Conservation (phyloP, 2,113 vertebrate species). For the Burhinus bistriatus region DNA sequence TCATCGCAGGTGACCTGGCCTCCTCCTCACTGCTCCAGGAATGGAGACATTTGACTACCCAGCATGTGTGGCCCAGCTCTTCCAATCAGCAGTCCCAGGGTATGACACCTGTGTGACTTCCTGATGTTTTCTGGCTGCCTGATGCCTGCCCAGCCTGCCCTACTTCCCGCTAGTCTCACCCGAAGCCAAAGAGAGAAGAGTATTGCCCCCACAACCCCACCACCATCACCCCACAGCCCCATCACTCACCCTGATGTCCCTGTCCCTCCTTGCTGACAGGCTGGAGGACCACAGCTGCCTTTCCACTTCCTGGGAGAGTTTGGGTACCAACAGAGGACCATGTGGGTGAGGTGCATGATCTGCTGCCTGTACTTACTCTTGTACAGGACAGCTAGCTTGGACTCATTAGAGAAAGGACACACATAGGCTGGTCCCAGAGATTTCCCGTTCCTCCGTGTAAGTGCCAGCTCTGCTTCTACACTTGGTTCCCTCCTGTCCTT, state of each 20-base stretch:
- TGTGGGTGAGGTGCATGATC: background rate
- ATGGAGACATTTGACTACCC: background rate
- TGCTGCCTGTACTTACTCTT: background rate
- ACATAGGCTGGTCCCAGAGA: background rate
- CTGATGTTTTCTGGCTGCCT: background rate
- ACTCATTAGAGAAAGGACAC: background rate
- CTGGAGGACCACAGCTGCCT: background rate
- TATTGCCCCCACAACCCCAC: background rate
- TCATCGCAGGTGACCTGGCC: background rate
- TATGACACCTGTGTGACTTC: background rate
- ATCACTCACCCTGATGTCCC: background rate
- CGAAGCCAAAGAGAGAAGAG: background rate
- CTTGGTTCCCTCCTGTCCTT: background rate
- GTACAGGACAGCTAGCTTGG: background rate
- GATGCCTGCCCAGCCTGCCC: background rate
- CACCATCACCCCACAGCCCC: background rate
- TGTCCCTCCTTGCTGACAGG: background rate
- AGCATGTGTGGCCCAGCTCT: background rate
- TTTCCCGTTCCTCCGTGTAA: background rate
- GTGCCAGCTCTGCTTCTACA: background rate
- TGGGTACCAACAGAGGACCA: background rate
- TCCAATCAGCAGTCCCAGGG: background rate
- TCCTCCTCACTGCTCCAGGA: background rate
- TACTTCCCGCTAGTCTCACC: background rate
- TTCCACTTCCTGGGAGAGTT: background rate